phyloP scores from a whole-genome alignment of 1,140 invertebrate genomes.

The Tachypleus tridentatus region DNA sequence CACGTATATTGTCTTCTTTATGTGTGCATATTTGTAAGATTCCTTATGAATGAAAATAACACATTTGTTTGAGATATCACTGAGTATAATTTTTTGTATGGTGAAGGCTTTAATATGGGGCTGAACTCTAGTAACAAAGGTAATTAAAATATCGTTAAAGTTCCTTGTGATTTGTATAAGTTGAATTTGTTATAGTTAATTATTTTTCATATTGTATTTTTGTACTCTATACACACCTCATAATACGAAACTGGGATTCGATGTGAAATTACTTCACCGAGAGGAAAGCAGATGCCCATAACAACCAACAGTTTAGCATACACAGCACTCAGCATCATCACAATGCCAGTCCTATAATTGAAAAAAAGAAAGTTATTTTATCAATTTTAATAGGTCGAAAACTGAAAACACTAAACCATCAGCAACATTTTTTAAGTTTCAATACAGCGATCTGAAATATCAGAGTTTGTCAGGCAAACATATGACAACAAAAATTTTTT shows the following conservation, averaged over 20 bases:
- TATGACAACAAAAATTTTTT: background rate
- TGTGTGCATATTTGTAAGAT: too few relatives aligned
- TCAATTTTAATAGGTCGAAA: slow-evolving; percentile 5
- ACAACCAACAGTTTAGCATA: slow-evolving; percentile 89
- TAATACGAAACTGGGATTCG: slow-evolving; percentile 34
- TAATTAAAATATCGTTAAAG: too few relatives aligned
- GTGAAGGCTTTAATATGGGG: too few relatives aligned
- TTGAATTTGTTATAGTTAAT: background rate
- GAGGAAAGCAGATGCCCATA: slow-evolving; percentile 82
- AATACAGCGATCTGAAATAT: background rate
- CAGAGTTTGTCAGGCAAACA: background rate
- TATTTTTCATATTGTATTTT: background rate
- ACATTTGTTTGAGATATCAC: too few relatives aligned
- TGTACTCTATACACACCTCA: slow-evolving; percentile 32
- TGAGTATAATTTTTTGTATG: too few relatives aligned
- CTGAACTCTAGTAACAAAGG: too few relatives aligned
- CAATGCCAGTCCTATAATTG: slow-evolving; percentile 55
- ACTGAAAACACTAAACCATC: background rate
- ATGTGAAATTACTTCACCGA: slow-evolving; percentile 43
- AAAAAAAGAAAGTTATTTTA: slow-evolving; percentile 4
- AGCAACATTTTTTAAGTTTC: background rate
- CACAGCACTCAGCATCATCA: slow-evolving; percentile 74
- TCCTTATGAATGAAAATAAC: too few relatives aligned
- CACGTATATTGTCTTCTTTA: too few relatives aligned
- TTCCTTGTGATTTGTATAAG: background rate